These are phyloP conservation scores for Buphagus erythrorhynchus DNA, from an alignment of 2,797 vertebrate species.

Conservation along the genomic window DNA sequence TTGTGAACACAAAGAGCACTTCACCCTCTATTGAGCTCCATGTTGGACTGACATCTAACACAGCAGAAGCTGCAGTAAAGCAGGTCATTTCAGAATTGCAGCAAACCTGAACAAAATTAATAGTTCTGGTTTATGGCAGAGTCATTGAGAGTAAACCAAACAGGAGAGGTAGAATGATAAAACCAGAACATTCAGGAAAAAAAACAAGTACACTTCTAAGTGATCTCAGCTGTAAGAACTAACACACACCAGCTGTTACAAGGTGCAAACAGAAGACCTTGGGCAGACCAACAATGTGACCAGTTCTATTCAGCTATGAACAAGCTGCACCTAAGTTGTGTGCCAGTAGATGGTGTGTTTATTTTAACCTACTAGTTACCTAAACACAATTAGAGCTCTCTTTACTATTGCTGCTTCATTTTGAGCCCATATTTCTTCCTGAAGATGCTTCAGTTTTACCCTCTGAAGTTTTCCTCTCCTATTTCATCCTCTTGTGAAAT, in stretches of 20 bases:
- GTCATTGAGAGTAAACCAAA: background rate
- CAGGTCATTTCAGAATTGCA: background rate
- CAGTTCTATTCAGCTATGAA: background rate
- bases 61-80: background rate
- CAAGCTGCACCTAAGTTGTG: background rate
- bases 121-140: background rate
- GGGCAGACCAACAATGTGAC: conserved; percentile 6
- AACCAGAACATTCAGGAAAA: background rate
- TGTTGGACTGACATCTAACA: background rate
- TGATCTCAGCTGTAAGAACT: conserved; percentile 25
- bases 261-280: conserved; percentile 21
- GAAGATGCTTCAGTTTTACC: background rate
- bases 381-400: background rate
- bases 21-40: background rate
- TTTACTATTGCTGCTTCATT: background rate
- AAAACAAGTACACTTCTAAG: background rate
- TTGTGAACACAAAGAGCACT: background rate
- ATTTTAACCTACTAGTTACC: conserved; percentile 48
- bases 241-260: conserved; percentile 29
- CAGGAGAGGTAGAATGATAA: conserved; percentile 11
- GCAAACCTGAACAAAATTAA: background rate
- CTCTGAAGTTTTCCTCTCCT: background rate
- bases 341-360: conserved; percentile 39
- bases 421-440: background rate
- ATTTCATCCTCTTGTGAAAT: background rate